Base-by-base conservation (phyloP, 2,113 vertebrate species). In the Rattus rattus region DNA sequence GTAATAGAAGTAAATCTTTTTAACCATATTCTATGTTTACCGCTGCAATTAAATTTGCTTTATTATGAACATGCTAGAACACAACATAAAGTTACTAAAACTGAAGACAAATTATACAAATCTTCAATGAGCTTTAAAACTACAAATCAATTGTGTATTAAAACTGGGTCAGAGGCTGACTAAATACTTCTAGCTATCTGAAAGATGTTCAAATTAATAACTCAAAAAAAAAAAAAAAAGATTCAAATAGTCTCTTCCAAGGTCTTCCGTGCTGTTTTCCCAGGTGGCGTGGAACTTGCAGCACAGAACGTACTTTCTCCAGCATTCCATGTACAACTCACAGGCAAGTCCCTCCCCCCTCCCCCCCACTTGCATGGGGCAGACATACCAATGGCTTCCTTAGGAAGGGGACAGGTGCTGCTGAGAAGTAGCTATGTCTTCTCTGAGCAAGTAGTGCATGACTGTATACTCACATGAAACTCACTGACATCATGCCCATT, bases 41-140 rank as follows among this genome's bases (percentile, higher is more conserved):
- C 14, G 14, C 0, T 76, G 30, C 28, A 92, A 86, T 91, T 93
- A 92, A 88, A 77, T 36, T 63, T 90, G 52, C 80, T 94, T 92
- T 77, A 87, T 77, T 80, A 94, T 79, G 81, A 89, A 93, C 63
- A 96, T 67, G 7, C 20, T 87, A 94, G 56, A 95, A 94, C 2
- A 92, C 14, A 92, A 59, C 30, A 75, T 86, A 83, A 88, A 95
- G 39, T 54, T 85, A 69, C 59, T 77, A 19, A 95, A 63, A 90
- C 26, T 63, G 63, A 94, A 88, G 80, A 88, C 56, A 92, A 93
- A 92, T 67, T 88, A 94, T 22, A 87, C 24, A 81, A 92, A 95
- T 96, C 39, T 92, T 83, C 63, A 20, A n/a, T 94, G 77, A 67
- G 22, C 91, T 93, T 94, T 88, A 90, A 97, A 93, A 83, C 47